Base-by-base conservation (phyloP, 2,888 invertebrate species). In the Trissonchulus latispiculum region DNA sequence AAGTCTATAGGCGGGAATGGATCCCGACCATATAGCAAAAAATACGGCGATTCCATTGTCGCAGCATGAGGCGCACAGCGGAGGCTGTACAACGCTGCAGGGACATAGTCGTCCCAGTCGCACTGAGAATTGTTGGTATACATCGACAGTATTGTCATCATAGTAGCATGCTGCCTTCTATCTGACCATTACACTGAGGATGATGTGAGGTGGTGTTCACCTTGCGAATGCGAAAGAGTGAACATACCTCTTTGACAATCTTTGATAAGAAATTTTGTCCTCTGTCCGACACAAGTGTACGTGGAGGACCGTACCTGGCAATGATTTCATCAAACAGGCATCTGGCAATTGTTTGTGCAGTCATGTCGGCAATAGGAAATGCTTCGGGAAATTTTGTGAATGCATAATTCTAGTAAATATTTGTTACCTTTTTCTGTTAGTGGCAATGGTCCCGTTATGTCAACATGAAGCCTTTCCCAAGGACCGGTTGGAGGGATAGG, bases 121-220 rank as follows among this genome's bases (percentile, higher is more conserved):
- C 33, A 61, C 8, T 77, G 77, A 8, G 33, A 18, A 1, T 36
- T 28, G 8, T 71, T 72, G 18, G 77, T 75, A 61, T 76, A 79
- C 36, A 71, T 72, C 0, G 77, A 74, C 0, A 80, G 36, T 76
- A 78, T 77, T 3, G 73, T 72, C 0, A 75, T 73, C 3, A 80
- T n/a, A 1, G 76, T 77, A n/a, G 71, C 61, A 67, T 80, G 79
- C 32, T 76, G 74, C 3, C 76, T 48, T 80, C 80, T 0, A 74
- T 74, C 1, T 77, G 59, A 0, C 79, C 79, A 66, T 80, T 78
- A 0, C 36, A 37, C 23, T 75, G 62, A 0, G 78, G 78, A 1
- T 76, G 73, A 69, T 75, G 78, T 0, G 76, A 72, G 1, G 76
- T 72, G 8, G 78, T 78, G 28, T 73, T 75, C 1, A 61, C 61